Evolutionary conservation across 2,113 vertebrate genomes (phyloP).

Genomic region (Bungarus multicinctus): DNA sequence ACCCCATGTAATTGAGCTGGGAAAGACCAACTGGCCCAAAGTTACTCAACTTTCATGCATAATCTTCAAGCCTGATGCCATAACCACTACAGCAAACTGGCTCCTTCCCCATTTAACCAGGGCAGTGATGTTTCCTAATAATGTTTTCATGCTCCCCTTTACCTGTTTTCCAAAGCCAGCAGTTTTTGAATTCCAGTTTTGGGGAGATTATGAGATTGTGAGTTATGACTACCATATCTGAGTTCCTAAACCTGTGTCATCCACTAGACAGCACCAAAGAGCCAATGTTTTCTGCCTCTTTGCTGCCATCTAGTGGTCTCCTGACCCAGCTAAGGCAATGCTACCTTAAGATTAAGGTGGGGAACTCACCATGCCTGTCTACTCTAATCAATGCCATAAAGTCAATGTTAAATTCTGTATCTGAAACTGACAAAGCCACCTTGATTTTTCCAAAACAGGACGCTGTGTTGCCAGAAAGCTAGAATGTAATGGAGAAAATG

Average conservation of each 20-base stretch:
- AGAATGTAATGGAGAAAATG: slow-evolving; percentile 87
- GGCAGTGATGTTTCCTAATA: background rate
- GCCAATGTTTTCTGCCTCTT: background rate
- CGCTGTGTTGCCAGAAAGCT: slow-evolving; percentile 81
- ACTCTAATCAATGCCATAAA: background rate
- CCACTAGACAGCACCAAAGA: background rate
- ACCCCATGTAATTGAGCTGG: background rate
- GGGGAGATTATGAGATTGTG: background rate
- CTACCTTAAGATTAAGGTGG: background rate
- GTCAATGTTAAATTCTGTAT: background rate
- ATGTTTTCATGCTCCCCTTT: background rate
- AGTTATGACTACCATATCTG: background rate
- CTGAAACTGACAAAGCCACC: background rate
- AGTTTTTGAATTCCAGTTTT: background rate
- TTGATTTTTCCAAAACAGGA: slow-evolving; percentile 67
- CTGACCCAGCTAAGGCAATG: background rate
- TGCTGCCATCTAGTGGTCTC: background rate
- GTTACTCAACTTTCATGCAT: background rate
- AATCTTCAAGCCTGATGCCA: background rate
- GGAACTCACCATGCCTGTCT: background rate
- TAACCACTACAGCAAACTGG: background rate
- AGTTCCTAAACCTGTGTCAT: background rate
- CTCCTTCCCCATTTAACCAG: background rate
- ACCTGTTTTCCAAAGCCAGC: background rate
- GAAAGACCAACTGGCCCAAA: background rate